Conservation (phyloP, 2,888 invertebrate species). For the Liposcelis brunnea region DNA sequence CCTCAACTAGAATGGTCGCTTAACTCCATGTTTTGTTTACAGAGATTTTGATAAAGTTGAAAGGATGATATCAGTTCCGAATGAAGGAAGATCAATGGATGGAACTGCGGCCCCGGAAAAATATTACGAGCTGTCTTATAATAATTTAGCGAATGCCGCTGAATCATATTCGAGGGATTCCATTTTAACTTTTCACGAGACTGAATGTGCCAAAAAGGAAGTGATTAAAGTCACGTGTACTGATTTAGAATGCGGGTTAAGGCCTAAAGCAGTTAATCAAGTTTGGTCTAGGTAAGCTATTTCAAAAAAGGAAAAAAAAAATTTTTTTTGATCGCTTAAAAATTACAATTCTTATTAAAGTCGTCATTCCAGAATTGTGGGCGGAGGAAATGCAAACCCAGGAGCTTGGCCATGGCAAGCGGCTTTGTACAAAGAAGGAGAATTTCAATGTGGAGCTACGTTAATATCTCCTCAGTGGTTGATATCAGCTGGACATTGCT, state of each 20-base stretch:
- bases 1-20: background rate
- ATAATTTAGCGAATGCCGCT: background rate
- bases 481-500: conserved; percentile 65
- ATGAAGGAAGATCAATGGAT: conserved; percentile 8
- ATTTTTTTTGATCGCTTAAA: background rate
- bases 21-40: background rate
- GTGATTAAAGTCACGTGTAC: conserved; percentile 50
- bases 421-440: conserved; percentile 68
- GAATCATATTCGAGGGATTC: conserved; percentile 10
- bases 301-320: conserved; percentile 9
- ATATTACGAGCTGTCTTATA: conserved; percentile 40
- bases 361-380: conserved; percentile 51
- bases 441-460: conserved; percentile 69
- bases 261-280: conserved; percentile 40
- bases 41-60: conserved; percentile 29
- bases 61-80: conserved; percentile 17
- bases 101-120: conserved; percentile 19
- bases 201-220: conserved; percentile 40
- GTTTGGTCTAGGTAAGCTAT: conserved; percentile 59
- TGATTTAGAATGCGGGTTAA: conserved; percentile 49
- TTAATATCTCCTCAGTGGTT: conserved; percentile 54
- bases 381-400: conserved; percentile 55
- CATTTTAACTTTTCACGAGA: conserved; percentile 41
- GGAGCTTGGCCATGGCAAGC: conserved; percentile 78
- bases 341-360: conserved; percentile 13